Conservation (phyloP, 1,140 invertebrate genomes). For the Rhopalosiphum maidis region DNA sequence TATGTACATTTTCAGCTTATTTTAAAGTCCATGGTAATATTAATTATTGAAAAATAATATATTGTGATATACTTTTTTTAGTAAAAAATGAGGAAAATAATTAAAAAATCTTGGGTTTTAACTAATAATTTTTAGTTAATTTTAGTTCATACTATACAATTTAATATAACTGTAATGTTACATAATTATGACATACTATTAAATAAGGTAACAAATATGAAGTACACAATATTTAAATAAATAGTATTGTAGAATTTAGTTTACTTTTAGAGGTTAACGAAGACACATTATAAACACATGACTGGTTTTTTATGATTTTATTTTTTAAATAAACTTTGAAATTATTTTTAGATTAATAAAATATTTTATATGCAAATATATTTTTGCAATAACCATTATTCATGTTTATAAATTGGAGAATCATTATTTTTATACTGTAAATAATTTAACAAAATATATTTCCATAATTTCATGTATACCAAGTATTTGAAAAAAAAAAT, state of each 20-base stretch:
- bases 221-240: background rate
- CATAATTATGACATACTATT: background rate
- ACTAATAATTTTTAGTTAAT: background rate
- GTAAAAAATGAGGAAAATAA: background rate
- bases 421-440: background rate
- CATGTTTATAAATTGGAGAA: background rate
- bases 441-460: slow-evolving; percentile 2
- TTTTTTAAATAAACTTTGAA: background rate
- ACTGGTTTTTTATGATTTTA: background rate
- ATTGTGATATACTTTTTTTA: background rate
- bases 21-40: background rate
- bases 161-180: background rate
- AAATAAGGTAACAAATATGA: background rate
- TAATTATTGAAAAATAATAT: background rate
- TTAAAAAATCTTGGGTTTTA: background rate
- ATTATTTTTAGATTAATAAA: background rate
- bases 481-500: background rate
- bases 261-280: background rate
- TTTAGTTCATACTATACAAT: background rate
- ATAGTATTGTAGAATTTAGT: background rate
- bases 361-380: background rate
- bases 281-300: background rate
- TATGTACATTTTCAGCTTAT: background rate
- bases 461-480: background rate
- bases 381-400: background rate